These are phyloP conservation scores for Drosophila borealis DNA, from an alignment of 2,888 invertebrate genomes.

Conservation along the genomic window DNA sequence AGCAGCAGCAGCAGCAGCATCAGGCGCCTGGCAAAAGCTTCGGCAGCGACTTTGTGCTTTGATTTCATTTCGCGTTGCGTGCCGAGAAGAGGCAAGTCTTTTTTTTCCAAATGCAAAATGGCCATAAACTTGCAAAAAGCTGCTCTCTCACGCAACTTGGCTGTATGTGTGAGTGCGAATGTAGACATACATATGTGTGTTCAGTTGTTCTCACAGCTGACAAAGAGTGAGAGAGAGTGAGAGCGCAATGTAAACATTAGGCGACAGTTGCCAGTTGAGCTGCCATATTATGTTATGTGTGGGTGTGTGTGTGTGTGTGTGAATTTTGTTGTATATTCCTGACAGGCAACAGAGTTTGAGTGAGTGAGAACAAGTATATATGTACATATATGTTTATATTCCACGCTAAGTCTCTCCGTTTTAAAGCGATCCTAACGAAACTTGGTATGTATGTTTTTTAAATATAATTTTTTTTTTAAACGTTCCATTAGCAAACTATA, in stretches of 20 bases:
- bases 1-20: conserved; percentile 23
- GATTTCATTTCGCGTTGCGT: conserved; percentile 58
- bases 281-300: conserved; percentile 10
- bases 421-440: too few species aligned
- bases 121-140: conserved; percentile 66
- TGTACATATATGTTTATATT: neutral
- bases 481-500: too few species aligned
- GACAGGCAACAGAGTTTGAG: neutral
- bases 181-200: conserved; percentile 3
- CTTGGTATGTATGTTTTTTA: too few species aligned
- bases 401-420: too few species aligned
- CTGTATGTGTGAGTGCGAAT: conserved; percentile 17
- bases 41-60: conserved; percentile 45
- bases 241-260: conserved; percentile 37
- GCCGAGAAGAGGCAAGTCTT: conserved; percentile 44
- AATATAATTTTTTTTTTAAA: too few species aligned
- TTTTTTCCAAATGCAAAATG: conserved; percentile 76
- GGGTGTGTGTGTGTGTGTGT: neutral
- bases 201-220: conserved; percentile 14
- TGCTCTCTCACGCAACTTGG: conserved; percentile 16
- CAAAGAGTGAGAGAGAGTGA: conserved; percentile 12
- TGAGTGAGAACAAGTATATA: neutral
- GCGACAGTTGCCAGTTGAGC: conserved; percentile 18
- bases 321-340: conserved; percentile 5
- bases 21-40: conserved; percentile 64